Conservation (phyloP, 2,113 vertebrate species). For the Urocynchramus pylzowi region DNA sequence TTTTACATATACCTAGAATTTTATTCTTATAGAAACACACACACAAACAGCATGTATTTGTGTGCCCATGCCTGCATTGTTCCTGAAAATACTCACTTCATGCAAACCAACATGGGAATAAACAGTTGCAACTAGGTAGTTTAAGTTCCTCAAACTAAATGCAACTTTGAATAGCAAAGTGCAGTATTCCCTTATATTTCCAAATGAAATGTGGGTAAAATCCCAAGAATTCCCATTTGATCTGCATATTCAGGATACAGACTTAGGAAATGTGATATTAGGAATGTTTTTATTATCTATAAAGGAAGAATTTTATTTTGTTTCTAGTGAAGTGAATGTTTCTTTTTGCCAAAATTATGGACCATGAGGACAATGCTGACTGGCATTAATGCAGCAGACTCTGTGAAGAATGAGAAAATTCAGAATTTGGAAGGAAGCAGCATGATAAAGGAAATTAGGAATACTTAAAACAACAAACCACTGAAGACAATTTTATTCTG, state of each 20-base stretch:
- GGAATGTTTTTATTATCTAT: not conserved
- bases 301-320: not conserved
- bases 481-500: not conserved
- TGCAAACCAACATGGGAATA: not conserved
- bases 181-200: not conserved
- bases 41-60: not conserved
- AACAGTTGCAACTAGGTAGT: not conserved
- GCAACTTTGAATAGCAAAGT: not conserved
- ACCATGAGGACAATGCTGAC: not conserved
- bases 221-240: not conserved
- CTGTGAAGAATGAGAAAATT: not conserved
- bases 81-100: not conserved
- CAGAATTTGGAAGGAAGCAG: not conserved
- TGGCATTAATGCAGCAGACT: not conserved
- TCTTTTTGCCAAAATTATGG: not conserved
- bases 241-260: not conserved
- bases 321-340: not conserved
- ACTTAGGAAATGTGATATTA: not conserved
- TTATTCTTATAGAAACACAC: not conserved
- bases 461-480: not conserved
- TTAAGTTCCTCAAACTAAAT: not conserved
- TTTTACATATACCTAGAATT: not conserved
- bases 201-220: not conserved
- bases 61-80: too few relatives aligned
- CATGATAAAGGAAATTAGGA: not conserved